Conservation (phyloP, 1,140 invertebrate species). For the Homarus americanus region DNA sequence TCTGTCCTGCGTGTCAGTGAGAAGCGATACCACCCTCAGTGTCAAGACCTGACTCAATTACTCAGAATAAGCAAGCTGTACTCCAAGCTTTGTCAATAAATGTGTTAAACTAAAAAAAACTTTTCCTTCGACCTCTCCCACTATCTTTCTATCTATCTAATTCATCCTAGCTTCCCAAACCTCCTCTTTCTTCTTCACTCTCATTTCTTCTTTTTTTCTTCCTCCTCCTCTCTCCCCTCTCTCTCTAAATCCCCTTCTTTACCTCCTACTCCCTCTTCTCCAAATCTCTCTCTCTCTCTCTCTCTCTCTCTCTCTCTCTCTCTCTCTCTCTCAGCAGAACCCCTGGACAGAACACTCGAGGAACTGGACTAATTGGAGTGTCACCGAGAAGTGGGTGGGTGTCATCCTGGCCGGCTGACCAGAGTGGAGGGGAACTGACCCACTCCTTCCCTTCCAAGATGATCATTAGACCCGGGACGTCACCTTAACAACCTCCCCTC, state of each 20-base stretch:
- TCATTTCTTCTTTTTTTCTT: background rate
- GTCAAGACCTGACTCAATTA: too few relatives aligned
- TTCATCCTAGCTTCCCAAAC: background rate
- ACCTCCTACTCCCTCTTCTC: background rate
- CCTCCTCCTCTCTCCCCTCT: too few relatives aligned
- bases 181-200: background rate
- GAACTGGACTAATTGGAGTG: background rate
- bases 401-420: background rate
- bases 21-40: too few relatives aligned
- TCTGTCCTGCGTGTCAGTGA: background rate
- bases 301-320: background rate
- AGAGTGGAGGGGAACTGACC: background rate
- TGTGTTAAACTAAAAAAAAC: too few relatives aligned
- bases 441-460: background rate
- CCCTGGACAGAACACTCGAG: background rate
- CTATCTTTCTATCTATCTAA: background rate
- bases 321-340: background rate
- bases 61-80: too few relatives aligned
- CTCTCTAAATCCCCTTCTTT: background rate
- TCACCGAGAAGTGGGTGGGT: background rate
- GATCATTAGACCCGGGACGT: background rate
- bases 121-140: background rate
- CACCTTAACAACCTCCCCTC: background rate
- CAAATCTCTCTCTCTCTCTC: background rate
- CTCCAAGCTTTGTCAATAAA: too few relatives aligned